phyloP scores from a whole-genome alignment of 2,888 invertebrate species.

The Hydropsyche betteni region DNA sequence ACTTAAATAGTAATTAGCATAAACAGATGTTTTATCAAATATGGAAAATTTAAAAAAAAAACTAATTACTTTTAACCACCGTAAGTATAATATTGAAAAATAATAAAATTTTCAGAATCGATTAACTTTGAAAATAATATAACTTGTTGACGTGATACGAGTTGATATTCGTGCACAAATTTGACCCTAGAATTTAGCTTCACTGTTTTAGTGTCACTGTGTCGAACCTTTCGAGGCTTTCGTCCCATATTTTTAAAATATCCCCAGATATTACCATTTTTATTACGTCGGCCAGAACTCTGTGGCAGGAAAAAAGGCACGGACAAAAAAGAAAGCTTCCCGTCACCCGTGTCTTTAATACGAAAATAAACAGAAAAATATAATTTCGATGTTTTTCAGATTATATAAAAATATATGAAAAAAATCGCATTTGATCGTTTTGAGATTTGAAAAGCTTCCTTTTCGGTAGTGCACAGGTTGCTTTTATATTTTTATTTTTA shows the following conservation, averaged over 20 bases:
- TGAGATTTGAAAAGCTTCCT: not conserved
- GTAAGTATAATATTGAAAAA: too few species aligned
- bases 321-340: not conserved
- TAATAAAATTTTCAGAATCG: too few species aligned
- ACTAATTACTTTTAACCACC: too few species aligned
- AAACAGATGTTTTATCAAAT: too few species aligned
- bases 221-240: conserved; percentile 20
- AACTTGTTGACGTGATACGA: too few species aligned
- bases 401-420: conserved; percentile 1
- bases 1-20: too few species aligned
- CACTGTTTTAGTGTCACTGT: too few species aligned
- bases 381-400: conserved; percentile 22
- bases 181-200: too few species aligned
- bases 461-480: not conserved
- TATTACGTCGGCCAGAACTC: conserved; percentile 27
- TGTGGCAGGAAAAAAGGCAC: not conserved
- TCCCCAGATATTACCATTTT: conserved; percentile 35
- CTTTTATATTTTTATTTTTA: conserved; percentile 5
- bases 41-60: too few species aligned
- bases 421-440: not conserved
- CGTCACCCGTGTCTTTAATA: conserved; percentile 1
- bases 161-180: too few species aligned
- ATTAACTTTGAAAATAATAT: too few species aligned
- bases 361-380: conserved; percentile 20
- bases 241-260: conserved; percentile 38